These are phyloP conservation scores for Trichogramma evanescens DNA, from an alignment of 2,888 invertebrate genomes.

Conservation along the genomic window DNA sequence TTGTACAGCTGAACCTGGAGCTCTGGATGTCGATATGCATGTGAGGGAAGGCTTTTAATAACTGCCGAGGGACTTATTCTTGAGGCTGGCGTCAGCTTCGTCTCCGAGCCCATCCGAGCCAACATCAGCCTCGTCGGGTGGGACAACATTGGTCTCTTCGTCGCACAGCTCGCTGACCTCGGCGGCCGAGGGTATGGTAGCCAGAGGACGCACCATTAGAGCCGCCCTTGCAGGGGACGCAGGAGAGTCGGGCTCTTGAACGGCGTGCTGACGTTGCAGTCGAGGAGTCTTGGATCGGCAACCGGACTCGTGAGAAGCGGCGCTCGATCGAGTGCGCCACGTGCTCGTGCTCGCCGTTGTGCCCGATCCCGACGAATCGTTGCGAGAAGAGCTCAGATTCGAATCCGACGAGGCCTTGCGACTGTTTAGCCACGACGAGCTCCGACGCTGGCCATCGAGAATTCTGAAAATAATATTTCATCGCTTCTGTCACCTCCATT, in stretches of 20 bases:
- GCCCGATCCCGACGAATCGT: constrained; percentile 83
- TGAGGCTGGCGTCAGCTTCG: neutral
- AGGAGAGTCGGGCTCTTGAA: constrained; percentile 69
- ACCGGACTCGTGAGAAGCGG: constrained; percentile 52
- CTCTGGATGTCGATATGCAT: too few species aligned
- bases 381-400: constrained; percentile 80
- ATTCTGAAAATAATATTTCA: constrained; percentile 44
- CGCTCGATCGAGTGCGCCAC: constrained; percentile 79
- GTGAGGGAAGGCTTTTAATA: too few species aligned
- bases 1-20: too few species aligned
- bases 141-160: constrained; percentile 40
- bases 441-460: constrained; percentile 66
- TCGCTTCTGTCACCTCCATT: too few species aligned
- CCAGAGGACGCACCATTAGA: constrained; percentile 57
- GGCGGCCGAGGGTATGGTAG: constrained; percentile 68
- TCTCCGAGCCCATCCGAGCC: neutral
- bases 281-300: constrained; percentile 57
- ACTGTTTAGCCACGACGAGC: constrained; percentile 85
- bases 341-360: constrained; percentile 86
- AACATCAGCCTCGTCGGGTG: constrained; percentile 1
- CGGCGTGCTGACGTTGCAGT: constrained; percentile 72
- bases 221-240: constrained; percentile 49
- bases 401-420: constrained; percentile 89
- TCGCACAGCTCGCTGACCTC: constrained; percentile 65
- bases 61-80: neutral